These are phyloP conservation scores for Tipula confusa DNA, from an alignment of 2,888 invertebrate genomes.

Conservation along the genomic window DNA sequence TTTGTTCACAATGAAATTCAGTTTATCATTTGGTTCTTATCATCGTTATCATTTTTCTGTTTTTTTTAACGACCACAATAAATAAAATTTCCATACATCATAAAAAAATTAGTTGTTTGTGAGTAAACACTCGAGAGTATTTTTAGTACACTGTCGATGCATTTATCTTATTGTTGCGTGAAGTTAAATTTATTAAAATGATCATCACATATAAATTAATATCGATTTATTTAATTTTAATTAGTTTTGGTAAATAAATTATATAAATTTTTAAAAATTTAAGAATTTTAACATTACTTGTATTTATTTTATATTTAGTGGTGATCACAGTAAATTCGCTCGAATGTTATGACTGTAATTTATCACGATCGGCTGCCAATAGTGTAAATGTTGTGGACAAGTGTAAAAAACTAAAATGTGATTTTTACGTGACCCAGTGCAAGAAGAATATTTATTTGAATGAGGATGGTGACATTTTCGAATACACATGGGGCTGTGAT, in stretches of 20 bases:
- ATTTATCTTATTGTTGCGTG: background rate
- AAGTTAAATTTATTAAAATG: background rate
- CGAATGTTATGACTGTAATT: background rate
- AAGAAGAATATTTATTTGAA: background rate
- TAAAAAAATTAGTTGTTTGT: background rate
- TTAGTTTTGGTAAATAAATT: background rate
- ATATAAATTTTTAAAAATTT: background rate
- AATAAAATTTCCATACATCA: background rate
- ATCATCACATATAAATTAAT: background rate
- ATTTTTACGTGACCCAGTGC: background rate
- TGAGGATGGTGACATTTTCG: background rate
- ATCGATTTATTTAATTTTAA: background rate
- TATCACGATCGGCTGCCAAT: background rate
- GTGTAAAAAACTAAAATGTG: background rate
- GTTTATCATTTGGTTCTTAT: background rate
- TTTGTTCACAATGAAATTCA: background rate
- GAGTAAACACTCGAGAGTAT: background rate
- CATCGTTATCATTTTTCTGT: background rate
- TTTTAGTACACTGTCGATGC: background rate
- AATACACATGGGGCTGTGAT: background rate
- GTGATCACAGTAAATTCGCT: background rate
- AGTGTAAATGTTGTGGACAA: background rate
- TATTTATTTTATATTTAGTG: background rate
- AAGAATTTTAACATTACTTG: background rate
- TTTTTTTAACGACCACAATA: background rate